Evolutionary conservation across 1,140 invertebrate genomes (phyloP), one percentile per base, ranked within the genome.

Genomic region (Radopholus similis): DNA sequence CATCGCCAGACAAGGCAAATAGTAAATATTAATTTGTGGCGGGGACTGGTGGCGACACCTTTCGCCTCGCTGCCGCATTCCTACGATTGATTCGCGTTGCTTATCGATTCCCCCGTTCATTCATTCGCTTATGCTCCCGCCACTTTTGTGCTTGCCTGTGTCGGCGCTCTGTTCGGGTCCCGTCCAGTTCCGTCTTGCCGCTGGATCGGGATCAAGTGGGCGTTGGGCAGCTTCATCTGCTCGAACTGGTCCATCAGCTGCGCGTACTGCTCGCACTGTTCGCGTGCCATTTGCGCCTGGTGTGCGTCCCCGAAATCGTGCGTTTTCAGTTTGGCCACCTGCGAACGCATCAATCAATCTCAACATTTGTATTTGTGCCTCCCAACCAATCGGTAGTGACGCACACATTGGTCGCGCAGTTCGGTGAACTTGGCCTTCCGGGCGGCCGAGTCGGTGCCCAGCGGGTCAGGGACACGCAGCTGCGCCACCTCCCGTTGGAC

Each of bases 221-320:
- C 26, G 54, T 26, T 51, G 0, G 69, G 69, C 42, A 71, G 35
- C 21, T 42, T 1, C 26, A 72, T 51, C 8, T 51, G 34, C 26
- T 71, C 40, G 13, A 71, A 73, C 26, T 64, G 40, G 13, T 72
- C 70, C 23, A 73, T 47, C 69, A 71, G 35, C 8, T 54, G 26
- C 32, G 53, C 11, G 42, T 71, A 71, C 2, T 55, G 35, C 21
- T 49, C 32, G 34, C 69, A 71, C 13, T 32, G 28, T 1, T 30
- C 37, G 6, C 18, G 11, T 6, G 67, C 67, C 8, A 53, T 11
- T 57, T 70, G 26, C 15, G 62, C 28, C 44, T 70, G 67, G 37
- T 69, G 21, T 70, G 54, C 54, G 28, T 35, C 40, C 11, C 53
- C 35, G 18, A 71, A 60, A n/a, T 60, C 8, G 38, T 62, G 59